Evolutionary conservation across 2,888 invertebrate species (phyloP), one percentile per base, ranked within the genome.

Genomic region (Trypoxylon attenuatum): DNA sequence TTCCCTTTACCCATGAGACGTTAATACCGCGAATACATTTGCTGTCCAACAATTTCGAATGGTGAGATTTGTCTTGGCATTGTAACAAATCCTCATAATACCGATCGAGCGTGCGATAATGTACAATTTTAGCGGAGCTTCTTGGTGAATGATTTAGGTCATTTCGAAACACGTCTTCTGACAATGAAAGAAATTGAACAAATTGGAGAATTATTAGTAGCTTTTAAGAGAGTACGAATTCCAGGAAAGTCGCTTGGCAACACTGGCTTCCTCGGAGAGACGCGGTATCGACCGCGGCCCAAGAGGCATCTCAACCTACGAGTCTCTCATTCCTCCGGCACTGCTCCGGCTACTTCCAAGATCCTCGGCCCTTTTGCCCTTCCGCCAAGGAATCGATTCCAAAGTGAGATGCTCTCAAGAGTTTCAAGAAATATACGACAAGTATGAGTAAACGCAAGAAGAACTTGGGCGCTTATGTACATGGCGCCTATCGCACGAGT

Each of bases 221-320:
- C 53, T 50, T 59, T 42, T 66, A 71, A 78, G 78, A 82, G 79
- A 83, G 76, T 78, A 73, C 77, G 75, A 80, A 77, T 81, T 81
- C 80, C 78, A 77, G 73, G 78, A 69, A 72, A 77, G 77, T 69
- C 71, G 60, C 78, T 71, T 79, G 82, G 83, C 83, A 82, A 81
- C 83, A 77, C 79, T 75, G 83, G 77, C 72, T 79, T 75, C 68
- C 69, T 70, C 49, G 66, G 58, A 73, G 67, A 77, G 71, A 55
- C 74, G 77, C 78, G 45, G 78, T 84, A 84, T 84, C 84, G 84
- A 83, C 82, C 83, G 83, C 80, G 73, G 74, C 77, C 60, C 76
- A 73, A 65, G 79, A 80, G 82, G 72, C 78, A 76, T 80, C 78
- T 77, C 82, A 81, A 77, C 81, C 80, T 78, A 73, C 63, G 51